Conservation (phyloP, 2,113 vertebrate genomes). For the Ptilorrhoa leucosticta region DNA sequence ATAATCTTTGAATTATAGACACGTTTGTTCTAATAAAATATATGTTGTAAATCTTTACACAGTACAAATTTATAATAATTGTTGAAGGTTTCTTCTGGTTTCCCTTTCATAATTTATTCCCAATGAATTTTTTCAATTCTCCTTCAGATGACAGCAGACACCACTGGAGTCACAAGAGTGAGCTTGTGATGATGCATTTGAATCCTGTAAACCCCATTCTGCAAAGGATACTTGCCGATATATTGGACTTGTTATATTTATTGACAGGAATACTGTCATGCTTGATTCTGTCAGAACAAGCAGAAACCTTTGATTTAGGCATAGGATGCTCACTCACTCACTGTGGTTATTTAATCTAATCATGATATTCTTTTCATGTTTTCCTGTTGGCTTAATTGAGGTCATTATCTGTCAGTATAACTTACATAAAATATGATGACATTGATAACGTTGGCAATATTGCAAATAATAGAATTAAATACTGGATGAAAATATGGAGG, state of each 20-base stretch:
- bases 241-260: background rate
- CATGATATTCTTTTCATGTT: background rate
- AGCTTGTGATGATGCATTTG: background rate
- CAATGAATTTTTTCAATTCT: background rate
- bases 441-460: background rate
- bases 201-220: background rate
- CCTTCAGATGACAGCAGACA: background rate
- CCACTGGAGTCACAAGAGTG: background rate
- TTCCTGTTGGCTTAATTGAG: background rate
- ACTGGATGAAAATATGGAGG: background rate
- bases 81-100: background rate
- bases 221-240: background rate
- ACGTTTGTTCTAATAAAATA: background rate
- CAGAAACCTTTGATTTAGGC: background rate
- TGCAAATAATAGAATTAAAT: background rate
- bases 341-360: background rate
- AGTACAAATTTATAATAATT: background rate
- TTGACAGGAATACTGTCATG: background rate
- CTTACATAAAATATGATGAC: background rate
- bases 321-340: background rate
- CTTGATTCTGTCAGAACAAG: background rate
- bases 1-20: background rate
- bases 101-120: background rate
- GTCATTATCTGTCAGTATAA: background rate
- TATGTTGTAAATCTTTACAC: background rate